Evolutionary conservation across 2,797 vertebrate genomes (phyloP).

Genomic region (Spondyliosoma cantharus): DNA sequence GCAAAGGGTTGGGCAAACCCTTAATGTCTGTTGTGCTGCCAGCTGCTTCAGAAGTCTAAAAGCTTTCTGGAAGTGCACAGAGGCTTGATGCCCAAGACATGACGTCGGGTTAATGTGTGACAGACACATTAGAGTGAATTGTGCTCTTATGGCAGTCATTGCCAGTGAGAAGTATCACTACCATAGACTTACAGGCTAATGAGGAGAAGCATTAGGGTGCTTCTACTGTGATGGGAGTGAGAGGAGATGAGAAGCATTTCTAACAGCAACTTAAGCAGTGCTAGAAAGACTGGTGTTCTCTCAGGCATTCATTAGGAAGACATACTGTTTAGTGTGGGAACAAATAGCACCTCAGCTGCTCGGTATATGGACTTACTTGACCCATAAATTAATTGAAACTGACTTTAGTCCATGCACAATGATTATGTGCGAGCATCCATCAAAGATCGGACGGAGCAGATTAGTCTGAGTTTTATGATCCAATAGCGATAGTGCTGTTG

Average conservation of each 20-base stretch:
- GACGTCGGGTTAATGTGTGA: slow-evolving; percentile 48
- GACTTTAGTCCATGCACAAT: background rate
- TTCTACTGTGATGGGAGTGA: slow-evolving; percentile 6
- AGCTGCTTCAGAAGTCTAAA: slow-evolving; percentile 28
- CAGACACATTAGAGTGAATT: slow-evolving; percentile 47
- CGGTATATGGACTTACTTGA: slow-evolving; percentile 2
- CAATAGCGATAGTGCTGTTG: background rate
- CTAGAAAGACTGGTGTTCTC: slow-evolving; percentile 8
- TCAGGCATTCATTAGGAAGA: slow-evolving; percentile 14
- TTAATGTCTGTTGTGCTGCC: slow-evolving; percentile 23
- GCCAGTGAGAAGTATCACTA: slow-evolving; percentile 25
- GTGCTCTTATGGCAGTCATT: slow-evolving; percentile 33
- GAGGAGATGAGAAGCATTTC: slow-evolving; percentile 12
- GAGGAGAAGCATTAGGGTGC: slow-evolving; percentile 37
- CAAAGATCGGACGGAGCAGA: background rate
- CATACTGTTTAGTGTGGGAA: slow-evolving; percentile 14
- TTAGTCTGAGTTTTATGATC: background rate
- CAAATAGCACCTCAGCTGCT: slow-evolving; percentile 18
- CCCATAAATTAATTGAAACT: slow-evolving; percentile 9
- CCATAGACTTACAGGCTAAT: slow-evolving; percentile 33
- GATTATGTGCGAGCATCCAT: slow-evolving; percentile 6
- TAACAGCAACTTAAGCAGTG: slow-evolving; percentile 9
- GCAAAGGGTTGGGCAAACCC: background rate
- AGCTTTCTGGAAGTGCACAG: slow-evolving; percentile 31
- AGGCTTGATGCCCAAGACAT: slow-evolving; percentile 24